phyloP scores from a whole-genome alignment of 2,888 invertebrate genomes.

The Caradrina clavipalpis region DNA sequence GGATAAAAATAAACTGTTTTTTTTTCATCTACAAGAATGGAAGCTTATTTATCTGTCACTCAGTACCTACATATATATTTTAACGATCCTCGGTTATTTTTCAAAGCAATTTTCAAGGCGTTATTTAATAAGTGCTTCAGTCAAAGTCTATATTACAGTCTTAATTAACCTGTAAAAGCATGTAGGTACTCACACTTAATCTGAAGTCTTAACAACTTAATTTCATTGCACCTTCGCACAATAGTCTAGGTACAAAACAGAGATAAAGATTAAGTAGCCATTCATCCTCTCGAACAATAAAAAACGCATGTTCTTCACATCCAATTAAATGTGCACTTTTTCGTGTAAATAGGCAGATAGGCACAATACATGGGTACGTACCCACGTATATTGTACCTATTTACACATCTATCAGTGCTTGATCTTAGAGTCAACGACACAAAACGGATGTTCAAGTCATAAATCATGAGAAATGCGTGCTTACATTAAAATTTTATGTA shows the following conservation, averaged over 20 bases:
- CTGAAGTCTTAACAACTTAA: constrained; percentile 31
- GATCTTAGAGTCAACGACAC: constrained; percentile 62
- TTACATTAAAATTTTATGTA: constrained; percentile 50
- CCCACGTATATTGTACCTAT: constrained; percentile 53
- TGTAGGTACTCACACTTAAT: background rate
- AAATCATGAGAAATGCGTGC: constrained; percentile 60
- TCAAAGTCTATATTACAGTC: constrained; percentile 14
- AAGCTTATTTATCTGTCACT: no score
- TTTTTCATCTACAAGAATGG: no score
- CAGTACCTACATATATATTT: no score
- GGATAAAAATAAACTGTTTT: no score
- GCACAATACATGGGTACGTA: constrained; percentile 41
- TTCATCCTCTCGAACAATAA: constrained; percentile 52
- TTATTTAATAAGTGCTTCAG: background rate
- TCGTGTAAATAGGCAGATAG: constrained; percentile 43
- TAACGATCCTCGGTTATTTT: background rate
- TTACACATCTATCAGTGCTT: constrained; percentile 51
- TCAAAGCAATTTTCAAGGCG: constrained; percentile 2
- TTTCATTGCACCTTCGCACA: constrained; percentile 19
- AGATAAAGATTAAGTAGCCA: constrained; percentile 42
- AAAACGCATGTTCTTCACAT: constrained; percentile 52
- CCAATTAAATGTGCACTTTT: constrained; percentile 55
- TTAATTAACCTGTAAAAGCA: constrained; percentile 30
- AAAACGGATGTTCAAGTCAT: constrained; percentile 60
- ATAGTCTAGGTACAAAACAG: constrained; percentile 34